These are phyloP conservation scores for Melitaea athalia DNA, from an alignment of 2,888 invertebrate genomes.

Conservation along the genomic window DNA sequence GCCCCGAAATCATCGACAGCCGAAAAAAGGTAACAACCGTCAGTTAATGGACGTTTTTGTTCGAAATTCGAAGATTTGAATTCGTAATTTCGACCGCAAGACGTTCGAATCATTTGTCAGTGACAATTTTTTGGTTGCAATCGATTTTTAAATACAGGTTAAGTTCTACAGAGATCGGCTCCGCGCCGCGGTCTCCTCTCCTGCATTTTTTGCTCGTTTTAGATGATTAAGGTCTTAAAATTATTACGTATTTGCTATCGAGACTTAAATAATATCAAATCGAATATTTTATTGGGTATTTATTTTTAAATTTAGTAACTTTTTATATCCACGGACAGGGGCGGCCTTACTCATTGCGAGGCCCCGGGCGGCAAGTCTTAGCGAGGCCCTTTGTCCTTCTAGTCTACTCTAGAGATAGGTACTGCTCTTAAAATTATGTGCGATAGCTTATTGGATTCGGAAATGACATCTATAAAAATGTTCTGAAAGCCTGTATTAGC, in stretches of 20 bases:
- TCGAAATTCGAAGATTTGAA: constrained; percentile 80
- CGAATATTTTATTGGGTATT: background rate
- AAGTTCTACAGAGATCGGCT: constrained; percentile 52
- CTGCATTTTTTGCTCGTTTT: constrained; percentile 26
- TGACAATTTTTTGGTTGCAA: constrained; percentile 82
- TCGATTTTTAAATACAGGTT: constrained; percentile 82
- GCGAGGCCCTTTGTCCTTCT: too few species aligned
- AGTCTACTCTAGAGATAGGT: too few species aligned
- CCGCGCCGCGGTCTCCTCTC: constrained; percentile 43
- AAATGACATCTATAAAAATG: too few species aligned
- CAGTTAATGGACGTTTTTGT: constrained; percentile 81
- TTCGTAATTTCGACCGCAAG: constrained; percentile 81
- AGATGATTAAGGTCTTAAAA: constrained; percentile 23
- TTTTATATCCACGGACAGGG: too few species aligned
- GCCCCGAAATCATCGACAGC: constrained; percentile 78
- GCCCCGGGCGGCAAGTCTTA: too few species aligned
- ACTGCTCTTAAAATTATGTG: too few species aligned
- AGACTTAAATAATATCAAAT: background rate
- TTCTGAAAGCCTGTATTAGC: too few species aligned
- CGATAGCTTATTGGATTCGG: too few species aligned
- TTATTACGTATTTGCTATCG: constrained; percentile 2
- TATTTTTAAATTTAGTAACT: background rate
- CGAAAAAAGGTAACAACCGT: constrained; percentile 76
- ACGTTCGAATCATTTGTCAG: constrained; percentile 82
- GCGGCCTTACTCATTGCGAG: too few species aligned